phyloP scores from a whole-genome alignment of 2,888 invertebrate genomes.

The Dynastes tityus region DNA sequence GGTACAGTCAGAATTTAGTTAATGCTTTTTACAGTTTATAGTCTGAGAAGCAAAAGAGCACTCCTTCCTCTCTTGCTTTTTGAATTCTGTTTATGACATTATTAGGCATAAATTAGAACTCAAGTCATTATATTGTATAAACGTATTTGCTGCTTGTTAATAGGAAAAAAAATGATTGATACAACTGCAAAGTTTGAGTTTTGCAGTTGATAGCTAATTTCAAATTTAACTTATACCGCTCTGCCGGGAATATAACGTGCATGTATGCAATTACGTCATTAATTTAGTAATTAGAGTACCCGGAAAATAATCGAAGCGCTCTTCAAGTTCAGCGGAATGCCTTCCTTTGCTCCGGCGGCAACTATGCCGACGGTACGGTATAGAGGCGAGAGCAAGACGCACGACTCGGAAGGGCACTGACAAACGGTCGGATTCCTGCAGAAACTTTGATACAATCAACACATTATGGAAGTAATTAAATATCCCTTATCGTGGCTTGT shows the following conservation, averaged over 20 bases:
- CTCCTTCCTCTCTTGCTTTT: too few relatives aligned
- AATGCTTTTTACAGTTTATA: too few relatives aligned
- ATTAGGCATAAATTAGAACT: too few relatives aligned
- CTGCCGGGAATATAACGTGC: slow-evolving; percentile 7
- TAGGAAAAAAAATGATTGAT: too few relatives aligned
- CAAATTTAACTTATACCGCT: too few relatives aligned
- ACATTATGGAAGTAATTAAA: slow-evolving; percentile 46
- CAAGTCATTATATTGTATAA: too few relatives aligned
- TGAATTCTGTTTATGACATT: too few relatives aligned
- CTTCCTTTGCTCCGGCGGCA: neutral
- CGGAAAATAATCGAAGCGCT: slow-evolving; percentile 25
- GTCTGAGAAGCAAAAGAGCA: too few relatives aligned
- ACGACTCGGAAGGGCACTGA: slow-evolving; percentile 23
- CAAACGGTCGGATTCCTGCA: slow-evolving; percentile 43
- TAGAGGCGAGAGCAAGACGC: slow-evolving; percentile 8
- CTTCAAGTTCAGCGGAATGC: neutral
- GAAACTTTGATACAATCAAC: slow-evolving; percentile 48
- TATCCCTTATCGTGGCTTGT: slow-evolving; percentile 28
- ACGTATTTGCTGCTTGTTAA: too few relatives aligned
- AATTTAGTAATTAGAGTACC: slow-evolving; percentile 29
- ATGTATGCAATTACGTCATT: slow-evolving; percentile 34
- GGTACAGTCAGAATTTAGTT: too few relatives aligned
- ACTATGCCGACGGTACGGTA: neutral
- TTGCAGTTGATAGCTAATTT: too few relatives aligned
- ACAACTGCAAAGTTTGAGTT: neutral